Percentiles rank a stretch among this genome's conserved stretches.
phyloP scores from a whole-genome alignment of 2,888 invertebrate species.

The Ecliptopera silaceata region DNA sequence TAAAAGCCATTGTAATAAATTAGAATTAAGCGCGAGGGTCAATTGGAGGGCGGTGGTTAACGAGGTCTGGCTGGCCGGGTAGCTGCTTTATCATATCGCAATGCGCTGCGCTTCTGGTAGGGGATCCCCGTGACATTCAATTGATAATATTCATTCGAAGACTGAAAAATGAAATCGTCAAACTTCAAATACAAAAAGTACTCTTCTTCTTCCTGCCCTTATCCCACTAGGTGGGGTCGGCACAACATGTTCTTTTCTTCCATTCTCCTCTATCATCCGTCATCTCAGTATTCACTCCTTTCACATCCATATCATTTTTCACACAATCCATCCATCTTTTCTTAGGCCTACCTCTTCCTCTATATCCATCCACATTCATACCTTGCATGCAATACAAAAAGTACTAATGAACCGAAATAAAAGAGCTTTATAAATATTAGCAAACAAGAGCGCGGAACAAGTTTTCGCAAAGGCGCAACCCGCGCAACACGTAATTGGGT shows the following conservation, averaged over 20 bases:
- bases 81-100: not conserved
- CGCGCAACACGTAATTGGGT: constrained; percentile 17
- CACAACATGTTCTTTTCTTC: too few relatives aligned
- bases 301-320: too few relatives aligned
- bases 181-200: too few relatives aligned
- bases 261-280: too few relatives aligned
- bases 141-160: not conserved
- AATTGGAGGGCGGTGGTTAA: constrained; percentile 36
- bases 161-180: too few relatives aligned
- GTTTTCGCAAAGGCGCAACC: constrained; percentile 7
- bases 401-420: not conserved
- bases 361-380: too few relatives aligned
- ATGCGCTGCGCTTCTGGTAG: not conserved
- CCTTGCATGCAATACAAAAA: too few relatives aligned
- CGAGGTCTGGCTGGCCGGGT: not conserved
- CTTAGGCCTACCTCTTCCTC: too few relatives aligned
- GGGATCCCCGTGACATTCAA: not conserved
- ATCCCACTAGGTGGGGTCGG: too few relatives aligned
- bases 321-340: too few relatives aligned
- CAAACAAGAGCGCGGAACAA: not conserved
- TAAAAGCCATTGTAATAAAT: constrained; percentile 46
- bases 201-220: too few relatives aligned
- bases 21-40: constrained; percentile 44
- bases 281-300: too few relatives aligned
- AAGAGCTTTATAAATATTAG: not conserved